phyloP scores from a whole-genome alignment of 53 echinoderm and acorn worm species.

The Mesocentrotus franciscanus region DNA sequence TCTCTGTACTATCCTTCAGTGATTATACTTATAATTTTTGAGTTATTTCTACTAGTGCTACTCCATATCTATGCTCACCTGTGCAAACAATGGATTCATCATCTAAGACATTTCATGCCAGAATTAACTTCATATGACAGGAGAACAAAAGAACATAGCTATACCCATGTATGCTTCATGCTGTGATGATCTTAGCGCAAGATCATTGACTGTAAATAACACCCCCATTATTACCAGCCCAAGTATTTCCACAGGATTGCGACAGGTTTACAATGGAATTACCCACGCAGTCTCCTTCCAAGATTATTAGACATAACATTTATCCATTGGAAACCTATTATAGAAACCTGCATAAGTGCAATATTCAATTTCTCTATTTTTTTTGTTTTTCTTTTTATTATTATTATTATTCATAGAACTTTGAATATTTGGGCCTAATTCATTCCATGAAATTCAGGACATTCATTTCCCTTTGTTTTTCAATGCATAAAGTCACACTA shows the following conservation, averaged over 20 bases:
- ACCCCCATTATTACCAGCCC: not conserved
- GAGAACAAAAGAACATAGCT: not conserved
- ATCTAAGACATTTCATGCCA: not conserved
- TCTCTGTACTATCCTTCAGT: not conserved
- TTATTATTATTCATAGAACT: no score
- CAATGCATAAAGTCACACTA: not conserved
- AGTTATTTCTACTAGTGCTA: not conserved
- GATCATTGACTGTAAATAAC: not conserved
- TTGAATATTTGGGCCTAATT: not conserved
- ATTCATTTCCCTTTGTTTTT: not conserved
- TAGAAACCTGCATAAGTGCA: not conserved
- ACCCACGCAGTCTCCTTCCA: not conserved
- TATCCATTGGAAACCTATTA: not conserved
- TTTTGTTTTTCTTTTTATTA: not conserved
- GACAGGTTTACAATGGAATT: constrained; percentile 9
- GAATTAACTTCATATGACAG: not conserved
- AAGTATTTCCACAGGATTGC: constrained; percentile 8
- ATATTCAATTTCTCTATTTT: not conserved
- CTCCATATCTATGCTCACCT: not conserved
- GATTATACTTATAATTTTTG: not conserved
- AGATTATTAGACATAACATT: not conserved
- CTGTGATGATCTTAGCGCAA: not conserved
- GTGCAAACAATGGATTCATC: not conserved
- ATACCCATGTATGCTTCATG: not conserved
- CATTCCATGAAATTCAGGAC: not conserved